Evolutionary conservation across 2,888 invertebrate genomes (phyloP), one percentile per base, ranked within the genome.

Genomic region (Erynnis tages): DNA sequence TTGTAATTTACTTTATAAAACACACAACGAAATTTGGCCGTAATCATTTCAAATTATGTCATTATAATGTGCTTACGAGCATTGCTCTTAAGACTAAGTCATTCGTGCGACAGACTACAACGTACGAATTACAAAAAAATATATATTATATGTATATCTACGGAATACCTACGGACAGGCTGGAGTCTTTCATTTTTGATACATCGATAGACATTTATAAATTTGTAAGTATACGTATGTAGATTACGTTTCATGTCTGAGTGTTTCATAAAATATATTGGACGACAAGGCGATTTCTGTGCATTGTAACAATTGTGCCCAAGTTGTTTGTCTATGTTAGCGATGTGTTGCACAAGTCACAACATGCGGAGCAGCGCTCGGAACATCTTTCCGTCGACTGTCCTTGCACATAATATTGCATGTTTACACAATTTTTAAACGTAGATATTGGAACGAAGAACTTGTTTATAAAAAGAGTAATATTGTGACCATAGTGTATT

Each of bases 331-430:
- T 37, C 37, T 46, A 37, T 41, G 49, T 40, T 53, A 54, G 47
- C 54, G 46, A 54, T 55, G 55, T 46, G 48, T 65, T 66, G 54
- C 61, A 55, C 57, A 65, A 65, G n/a, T n/a, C 50, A 13, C 13
- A 35, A 43, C 35, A 73, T 69, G 71, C 78, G 64, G 69, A 71
- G 66, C 70, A 74, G 66, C 64, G 62, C 67, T 66, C 57, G 49
- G 63, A 65, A 59, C 67, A 71, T 73, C 73, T 71, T 65, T 57
- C 48, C 58, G 49, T 54, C 55, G 54, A 41, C 44, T 48, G 41
- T 49, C 43, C 46, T 45, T 54, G 53, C 32, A 38, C 27, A 30
- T 17, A 23, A 44, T 40, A 41, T 34, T 45, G 44, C 32, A 45
- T 23, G 44, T 25, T 43, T 32, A 32, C 43, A 40, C 23, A 38